Base-by-base conservation (phyloP, 2,888 invertebrate genomes). In the Eustalomyia histrio region DNA sequence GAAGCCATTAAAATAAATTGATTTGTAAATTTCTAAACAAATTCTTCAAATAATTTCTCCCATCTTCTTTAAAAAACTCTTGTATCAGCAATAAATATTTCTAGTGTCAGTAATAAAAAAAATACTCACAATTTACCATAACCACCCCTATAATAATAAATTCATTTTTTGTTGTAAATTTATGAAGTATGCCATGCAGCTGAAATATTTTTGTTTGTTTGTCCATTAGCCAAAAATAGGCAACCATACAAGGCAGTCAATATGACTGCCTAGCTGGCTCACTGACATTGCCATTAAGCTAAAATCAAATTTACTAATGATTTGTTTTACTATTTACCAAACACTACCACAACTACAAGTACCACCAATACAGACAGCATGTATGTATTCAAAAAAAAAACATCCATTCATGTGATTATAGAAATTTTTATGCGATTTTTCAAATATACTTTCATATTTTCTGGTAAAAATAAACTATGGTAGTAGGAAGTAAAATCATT, bases 231-330 rank as follows among this genome's bases (percentile, higher is more conserved):
- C 53, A 55, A 47, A 61, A 57, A 57, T 24, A 55, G 57, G 68
- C 35, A 67, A 43, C 10, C 39, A 12, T 12, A 39, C 39, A 12
- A 47, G 43, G n/a, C 43, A 47, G 43, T n/a, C 43, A 14, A 1
- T n/a, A 47, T 47, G 43, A 47, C 43, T 47, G 43, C 14, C 43
- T n/a, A 16, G 17, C 24, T 24, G 21, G 58, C 64, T 57, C 8
- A 50, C 50, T 61, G 43, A 57, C 12, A 39, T 73, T 47, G 73
- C 63, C 50, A 53, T 64, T 68, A 64, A 57, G 68, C 39, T 69
- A 43, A 79, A 79, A 79, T 79, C 39, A 74, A 73, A 63, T 73
- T 79, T 64, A 33, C 57, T 55, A 79, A 79, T 69, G 68, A 79
- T 69, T 79, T 79, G 68, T 64, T 74, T 74, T 8, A 53, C 16